Percentiles rank a stretch among this genome's conserved stretches.
These are phyloP conservation scores for Arvicola amphibius DNA, from an alignment of 2,797 vertebrate species.

Conservation along the genomic window DNA sequence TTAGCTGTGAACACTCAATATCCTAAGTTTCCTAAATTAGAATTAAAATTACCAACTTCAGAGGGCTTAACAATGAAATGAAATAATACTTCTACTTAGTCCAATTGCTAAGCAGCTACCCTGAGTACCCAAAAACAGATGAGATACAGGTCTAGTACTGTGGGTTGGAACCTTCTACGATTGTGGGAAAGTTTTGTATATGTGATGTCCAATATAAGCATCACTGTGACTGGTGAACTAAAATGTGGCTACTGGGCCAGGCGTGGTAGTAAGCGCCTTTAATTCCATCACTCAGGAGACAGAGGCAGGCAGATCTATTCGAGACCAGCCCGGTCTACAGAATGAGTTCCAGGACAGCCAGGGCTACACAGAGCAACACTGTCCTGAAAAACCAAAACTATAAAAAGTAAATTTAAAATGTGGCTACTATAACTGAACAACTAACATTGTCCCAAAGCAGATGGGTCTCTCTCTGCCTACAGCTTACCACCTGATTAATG, in stretches of 20 bases:
- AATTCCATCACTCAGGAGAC: background rate
- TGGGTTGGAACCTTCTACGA: background rate
- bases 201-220: background rate
- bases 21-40: conserved; percentile 26
- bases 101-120: background rate
- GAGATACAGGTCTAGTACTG: background rate
- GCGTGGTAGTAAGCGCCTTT: background rate
- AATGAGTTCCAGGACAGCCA: background rate
- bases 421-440: background rate
- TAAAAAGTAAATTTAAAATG: background rate
- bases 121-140: background rate
- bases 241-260: background rate
- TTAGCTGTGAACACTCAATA: background rate
- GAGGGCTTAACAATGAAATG: background rate
- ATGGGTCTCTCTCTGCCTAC: background rate
- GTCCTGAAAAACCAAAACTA: background rate
- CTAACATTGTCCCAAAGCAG: background rate
- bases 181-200: background rate
- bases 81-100: background rate
- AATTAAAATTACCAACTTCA: background rate
- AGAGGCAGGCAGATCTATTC: background rate
- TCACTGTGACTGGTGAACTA: background rate
- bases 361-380: background rate
- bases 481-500: background rate
- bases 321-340: background rate